Conservation (phyloP, 2,113 vertebrate species). For the Salvelinus namaycush region DNA sequence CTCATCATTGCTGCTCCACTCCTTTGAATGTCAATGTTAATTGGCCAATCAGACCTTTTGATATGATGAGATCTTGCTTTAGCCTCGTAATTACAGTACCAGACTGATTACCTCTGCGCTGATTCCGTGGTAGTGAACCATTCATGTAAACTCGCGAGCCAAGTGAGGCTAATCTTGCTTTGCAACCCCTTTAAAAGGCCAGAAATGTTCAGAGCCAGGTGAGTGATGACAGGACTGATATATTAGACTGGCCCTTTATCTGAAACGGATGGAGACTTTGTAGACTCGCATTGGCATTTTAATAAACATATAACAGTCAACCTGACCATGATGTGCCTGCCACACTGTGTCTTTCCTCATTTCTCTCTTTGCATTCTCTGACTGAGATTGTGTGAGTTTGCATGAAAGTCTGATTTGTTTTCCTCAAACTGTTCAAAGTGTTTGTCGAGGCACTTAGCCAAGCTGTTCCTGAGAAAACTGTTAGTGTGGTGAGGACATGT, state of each 20-base stretch:
- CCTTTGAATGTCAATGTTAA: neutral
- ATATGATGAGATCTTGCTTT: neutral
- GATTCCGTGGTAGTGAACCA: no score
- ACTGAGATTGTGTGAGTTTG: neutral
- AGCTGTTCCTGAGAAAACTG: no score
- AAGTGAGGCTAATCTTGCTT: no score
- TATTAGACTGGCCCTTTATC: neutral
- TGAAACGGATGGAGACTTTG: neutral
- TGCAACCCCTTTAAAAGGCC: no score
- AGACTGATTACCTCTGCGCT: no score
- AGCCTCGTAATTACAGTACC: no score
- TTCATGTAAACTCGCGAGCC: no score
- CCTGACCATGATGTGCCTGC: neutral
- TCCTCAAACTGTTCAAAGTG: no score
- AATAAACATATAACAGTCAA: slow-evolving; percentile 6
- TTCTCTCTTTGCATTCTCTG: neutral
- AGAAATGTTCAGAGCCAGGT: no score
- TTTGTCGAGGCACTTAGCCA: no score
- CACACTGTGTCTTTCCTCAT: neutral
- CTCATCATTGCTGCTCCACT: neutral
- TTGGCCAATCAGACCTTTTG: neutral
- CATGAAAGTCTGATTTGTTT: neutral
- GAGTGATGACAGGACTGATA: no score
- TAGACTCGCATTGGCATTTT: neutral
- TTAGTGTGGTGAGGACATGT: neutral